These are phyloP conservation scores for Halictus ligatus DNA, from an alignment of 2,888 invertebrate genomes.

Conservation along the genomic window DNA sequence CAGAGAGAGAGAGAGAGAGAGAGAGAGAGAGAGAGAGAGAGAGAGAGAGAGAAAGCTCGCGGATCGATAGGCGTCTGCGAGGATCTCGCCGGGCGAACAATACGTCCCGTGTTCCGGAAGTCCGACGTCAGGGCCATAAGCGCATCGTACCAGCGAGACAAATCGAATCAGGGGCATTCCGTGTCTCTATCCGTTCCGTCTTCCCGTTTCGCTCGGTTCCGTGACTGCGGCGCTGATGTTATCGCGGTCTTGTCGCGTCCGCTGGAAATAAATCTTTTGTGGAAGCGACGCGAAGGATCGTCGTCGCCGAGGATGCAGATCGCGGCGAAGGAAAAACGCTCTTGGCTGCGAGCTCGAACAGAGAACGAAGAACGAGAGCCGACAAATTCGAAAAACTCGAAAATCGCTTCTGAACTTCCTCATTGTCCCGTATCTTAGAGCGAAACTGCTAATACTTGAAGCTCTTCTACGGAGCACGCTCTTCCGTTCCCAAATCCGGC, in stretches of 20 bases:
- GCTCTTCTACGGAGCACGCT: not conserved
- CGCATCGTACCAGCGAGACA: constrained; percentile 64
- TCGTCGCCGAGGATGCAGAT: constrained; percentile 22
- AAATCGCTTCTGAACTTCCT: not conserved
- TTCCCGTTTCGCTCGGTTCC: constrained; percentile 53
- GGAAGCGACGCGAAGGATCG: constrained; percentile 56
- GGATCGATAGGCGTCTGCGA: constrained; percentile 55
- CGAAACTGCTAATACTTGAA: not conserved
- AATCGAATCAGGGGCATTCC: constrained; percentile 60
- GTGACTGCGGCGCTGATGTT: constrained; percentile 52
- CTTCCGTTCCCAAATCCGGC: not conserved
- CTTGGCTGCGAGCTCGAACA: not conserved
- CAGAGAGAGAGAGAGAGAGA: not conserved
- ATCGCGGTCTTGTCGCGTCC: constrained; percentile 59
- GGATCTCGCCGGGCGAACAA: constrained; percentile 56
- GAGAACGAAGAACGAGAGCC: not conserved
- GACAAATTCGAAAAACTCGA: not conserved
- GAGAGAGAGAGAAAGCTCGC: not conserved
- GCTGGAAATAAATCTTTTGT: constrained; percentile 63
- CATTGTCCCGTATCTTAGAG: not conserved
- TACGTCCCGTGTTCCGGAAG: constrained; percentile 64
- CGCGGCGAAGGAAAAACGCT: not conserved
- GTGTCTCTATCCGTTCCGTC: constrained; percentile 53
- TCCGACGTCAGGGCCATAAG: constrained; percentile 64
- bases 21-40: not conserved